Evolutionary conservation across 35 echinoderm and acorn worm genomes (phyloP).

Genomic region (Anneissia japonica): DNA sequence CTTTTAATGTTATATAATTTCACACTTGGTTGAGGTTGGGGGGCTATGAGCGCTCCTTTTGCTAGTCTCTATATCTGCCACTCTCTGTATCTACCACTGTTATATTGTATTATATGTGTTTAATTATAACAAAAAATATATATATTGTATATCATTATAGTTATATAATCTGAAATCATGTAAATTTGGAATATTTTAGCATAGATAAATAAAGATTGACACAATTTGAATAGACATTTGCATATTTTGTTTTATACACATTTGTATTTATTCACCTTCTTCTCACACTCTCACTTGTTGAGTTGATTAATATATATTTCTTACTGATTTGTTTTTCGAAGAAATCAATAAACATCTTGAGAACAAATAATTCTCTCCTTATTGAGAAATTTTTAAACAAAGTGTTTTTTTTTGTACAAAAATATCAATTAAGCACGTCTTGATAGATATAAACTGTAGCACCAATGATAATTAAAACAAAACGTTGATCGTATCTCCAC

Average conservation of each 20-base stretch:
- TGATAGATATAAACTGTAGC: not conserved
- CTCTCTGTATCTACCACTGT: too few relatives aligned
- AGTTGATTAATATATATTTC: not conserved
- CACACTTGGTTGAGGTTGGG: too few relatives aligned
- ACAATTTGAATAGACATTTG: not conserved
- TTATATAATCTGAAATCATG: too few relatives aligned
- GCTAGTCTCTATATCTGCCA: too few relatives aligned
- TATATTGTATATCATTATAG: too few relatives aligned
- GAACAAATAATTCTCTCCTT: not conserved
- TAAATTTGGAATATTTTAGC: too few relatives aligned
- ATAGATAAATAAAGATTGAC: too few relatives aligned
- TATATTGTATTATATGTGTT: too few relatives aligned
- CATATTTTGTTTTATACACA: not conserved
- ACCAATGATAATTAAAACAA: not conserved
- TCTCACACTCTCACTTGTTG: not conserved
- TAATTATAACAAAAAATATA: too few relatives aligned
- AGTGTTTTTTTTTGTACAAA: not conserved
- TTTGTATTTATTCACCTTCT: not conserved
- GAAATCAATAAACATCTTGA: slow-evolving; percentile 2
- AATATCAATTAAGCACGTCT: not conserved
- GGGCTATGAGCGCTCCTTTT: too few relatives aligned
- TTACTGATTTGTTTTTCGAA: not conserved
- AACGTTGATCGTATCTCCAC: not conserved
- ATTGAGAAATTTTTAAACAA: not conserved
- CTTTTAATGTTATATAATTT: too few relatives aligned